A percentile compares a stretch with the other conserved stretches of the same genome.
These are phyloP conservation scores for Clunio marinus DNA, from an alignment of 2,888 invertebrate species.

Conservation along the genomic window DNA sequence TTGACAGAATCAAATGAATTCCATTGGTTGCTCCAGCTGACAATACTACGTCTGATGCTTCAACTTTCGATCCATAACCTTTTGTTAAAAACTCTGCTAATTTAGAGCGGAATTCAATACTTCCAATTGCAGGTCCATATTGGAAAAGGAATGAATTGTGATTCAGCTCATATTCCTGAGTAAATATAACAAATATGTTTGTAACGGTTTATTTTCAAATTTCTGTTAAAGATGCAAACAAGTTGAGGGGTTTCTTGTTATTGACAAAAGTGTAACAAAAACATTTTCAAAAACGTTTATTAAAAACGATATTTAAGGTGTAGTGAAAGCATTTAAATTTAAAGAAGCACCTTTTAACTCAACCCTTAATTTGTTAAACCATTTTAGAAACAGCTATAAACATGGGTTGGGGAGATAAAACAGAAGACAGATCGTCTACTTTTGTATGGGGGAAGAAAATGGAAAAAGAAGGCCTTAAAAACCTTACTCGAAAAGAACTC, in stretches of 20 bases:
- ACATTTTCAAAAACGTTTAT: too few relatives aligned
- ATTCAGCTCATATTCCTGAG: conserved; percentile 47
- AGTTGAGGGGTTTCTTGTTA: too few relatives aligned
- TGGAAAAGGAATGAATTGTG: conserved; percentile 53
- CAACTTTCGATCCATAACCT: conserved; percentile 41
- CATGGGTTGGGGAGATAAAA: conserved; percentile 38
- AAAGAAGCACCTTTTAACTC: too few relatives aligned
- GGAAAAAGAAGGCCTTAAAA: conserved; percentile 83
- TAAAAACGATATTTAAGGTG: too few relatives aligned
- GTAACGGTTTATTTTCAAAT: conserved; percentile 18
- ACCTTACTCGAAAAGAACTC: conserved; percentile 71
- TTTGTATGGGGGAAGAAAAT: conserved; percentile 98
- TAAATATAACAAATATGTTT: too few relatives aligned
- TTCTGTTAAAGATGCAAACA: too few relatives aligned
- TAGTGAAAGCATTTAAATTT: too few relatives aligned
- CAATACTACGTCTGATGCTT: conserved; percentile 53
- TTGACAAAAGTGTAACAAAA: too few relatives aligned
- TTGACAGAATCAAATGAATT: conserved; percentile 53
- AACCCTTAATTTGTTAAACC: not conserved
- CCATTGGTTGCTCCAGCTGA: conserved; percentile 62
- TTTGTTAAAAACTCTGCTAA: conserved; percentile 52
- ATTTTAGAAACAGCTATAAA: not conserved
- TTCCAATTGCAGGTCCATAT: conserved; percentile 55
- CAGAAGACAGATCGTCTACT: conserved; percentile 59
- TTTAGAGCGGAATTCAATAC: conserved; percentile 52